phyloP scores from a whole-genome alignment of 2,113 vertebrate genomes.

The Aegypius monachus region DNA sequence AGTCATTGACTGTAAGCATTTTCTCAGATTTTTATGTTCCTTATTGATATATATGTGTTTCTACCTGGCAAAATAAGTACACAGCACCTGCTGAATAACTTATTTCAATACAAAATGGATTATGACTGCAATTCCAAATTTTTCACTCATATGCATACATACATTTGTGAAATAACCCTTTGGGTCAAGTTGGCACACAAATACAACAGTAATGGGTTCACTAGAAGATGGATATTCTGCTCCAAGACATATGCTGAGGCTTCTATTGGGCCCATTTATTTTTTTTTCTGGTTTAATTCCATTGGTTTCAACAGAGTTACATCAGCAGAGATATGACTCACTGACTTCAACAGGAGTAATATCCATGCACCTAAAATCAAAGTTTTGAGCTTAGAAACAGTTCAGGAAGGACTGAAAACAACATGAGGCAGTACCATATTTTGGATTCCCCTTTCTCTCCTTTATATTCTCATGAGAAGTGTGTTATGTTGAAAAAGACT shows the following conservation, averaged over 20 bases:
- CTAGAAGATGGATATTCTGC: not conserved
- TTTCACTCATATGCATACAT: not conserved
- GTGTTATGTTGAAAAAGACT: not conserved
- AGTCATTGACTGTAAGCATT: not conserved
- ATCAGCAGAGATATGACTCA: not conserved
- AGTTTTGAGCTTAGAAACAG: not conserved
- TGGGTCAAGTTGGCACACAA: not conserved
- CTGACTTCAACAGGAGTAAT: not conserved
- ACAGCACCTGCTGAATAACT: not conserved
- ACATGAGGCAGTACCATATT: not conserved
- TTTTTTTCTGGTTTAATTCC: not conserved
- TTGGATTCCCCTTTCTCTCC: not conserved
- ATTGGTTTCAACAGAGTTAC: not conserved
- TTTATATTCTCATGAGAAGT: not conserved
- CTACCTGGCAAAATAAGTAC: not conserved
- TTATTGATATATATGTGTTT: not conserved
- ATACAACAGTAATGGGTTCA: not conserved
- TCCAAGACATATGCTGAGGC: not conserved
- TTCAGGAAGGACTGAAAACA: not conserved
- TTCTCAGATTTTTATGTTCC: not conserved
- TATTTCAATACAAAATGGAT: not conserved
- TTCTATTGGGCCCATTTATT: not conserved
- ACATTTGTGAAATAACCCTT: not conserved
- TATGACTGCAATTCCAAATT: not conserved
- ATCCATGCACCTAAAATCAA: not conserved